Percentiles rank a stretch among this genome's conserved stretches.
phyloP scores from a whole-genome alignment of 2,888 invertebrate genomes.

The Aethes cnicana region DNA sequence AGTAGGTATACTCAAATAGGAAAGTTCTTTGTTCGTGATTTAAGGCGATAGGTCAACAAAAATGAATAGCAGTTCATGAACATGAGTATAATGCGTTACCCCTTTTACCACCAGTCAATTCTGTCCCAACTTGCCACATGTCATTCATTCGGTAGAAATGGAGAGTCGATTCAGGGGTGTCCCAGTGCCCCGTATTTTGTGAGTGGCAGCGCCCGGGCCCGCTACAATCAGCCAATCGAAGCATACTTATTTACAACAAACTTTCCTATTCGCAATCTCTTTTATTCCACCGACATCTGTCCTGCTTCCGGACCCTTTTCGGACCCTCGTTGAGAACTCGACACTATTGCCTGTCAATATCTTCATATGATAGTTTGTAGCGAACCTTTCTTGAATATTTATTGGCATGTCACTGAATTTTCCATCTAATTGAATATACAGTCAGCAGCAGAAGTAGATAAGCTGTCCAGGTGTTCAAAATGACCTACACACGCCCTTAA shows the following conservation, averaged over 20 bases:
- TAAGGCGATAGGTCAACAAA: no score
- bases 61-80: neutral
- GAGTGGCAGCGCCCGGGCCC: neutral
- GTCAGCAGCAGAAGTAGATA: no score
- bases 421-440: conserved; percentile 2
- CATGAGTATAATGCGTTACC: neutral
- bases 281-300: conserved; percentile 68
- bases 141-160: neutral
- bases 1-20: neutral
- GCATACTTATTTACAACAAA: conserved; percentile 43
- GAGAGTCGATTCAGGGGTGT: neutral
- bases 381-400: conserved; percentile 51
- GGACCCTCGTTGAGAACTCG: conserved; percentile 62
- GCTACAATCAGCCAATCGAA: conserved; percentile 37
- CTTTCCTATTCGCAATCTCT: conserved; percentile 55
- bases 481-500: no score
- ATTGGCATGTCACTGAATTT: conserved; percentile 31
- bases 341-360: conserved; percentile 70
- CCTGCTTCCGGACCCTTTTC: conserved; percentile 63
- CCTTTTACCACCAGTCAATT: neutral
- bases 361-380: conserved; percentile 59
- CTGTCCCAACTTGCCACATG: neutral
- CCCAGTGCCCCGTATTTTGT: neutral
- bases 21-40: neutral
- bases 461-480: no score